These are phyloP conservation scores for Epistrophe eligans DNA, from an alignment of 2,888 invertebrate genomes.

Conservation along the genomic window DNA sequence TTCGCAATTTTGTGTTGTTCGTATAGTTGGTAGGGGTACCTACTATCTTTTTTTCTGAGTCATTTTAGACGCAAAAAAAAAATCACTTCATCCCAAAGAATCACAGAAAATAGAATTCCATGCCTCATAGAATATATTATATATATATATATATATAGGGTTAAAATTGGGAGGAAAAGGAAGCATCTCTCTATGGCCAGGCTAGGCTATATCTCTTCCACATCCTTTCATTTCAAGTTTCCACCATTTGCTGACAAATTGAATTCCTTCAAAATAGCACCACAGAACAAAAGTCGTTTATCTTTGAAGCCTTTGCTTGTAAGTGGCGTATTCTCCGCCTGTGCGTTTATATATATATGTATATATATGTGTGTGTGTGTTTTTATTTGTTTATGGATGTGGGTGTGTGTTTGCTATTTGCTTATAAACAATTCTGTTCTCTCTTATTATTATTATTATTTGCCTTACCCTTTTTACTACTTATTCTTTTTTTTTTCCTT, in stretches of 20 bases:
- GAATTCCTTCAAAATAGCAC: constrained; percentile 56
- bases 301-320: constrained; percentile 47
- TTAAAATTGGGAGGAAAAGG: constrained; percentile 12
- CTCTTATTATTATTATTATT: constrained; percentile 38
- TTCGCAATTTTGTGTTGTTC: constrained; percentile 15
- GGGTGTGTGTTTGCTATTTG: constrained; percentile 41
- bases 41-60: background rate
- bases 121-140: constrained; percentile 22
- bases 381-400: constrained; percentile 10
- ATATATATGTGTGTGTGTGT: background rate
- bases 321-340: background rate
- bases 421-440: constrained; percentile 55
- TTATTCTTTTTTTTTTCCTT: constrained; percentile 31
- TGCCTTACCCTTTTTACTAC: constrained; percentile 54
- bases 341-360: background rate
- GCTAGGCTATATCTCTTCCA: constrained; percentile 56
- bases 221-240: constrained; percentile 62
- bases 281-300: constrained; percentile 59
- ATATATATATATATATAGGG: no score
- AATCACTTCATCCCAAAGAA: constrained; percentile 31
- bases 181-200: background rate
- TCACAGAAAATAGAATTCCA: constrained; percentile 45
- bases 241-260: constrained; percentile 65
- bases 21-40: no score
- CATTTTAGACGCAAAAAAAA: constrained; percentile 31